phyloP scores from a whole-genome alignment of 2,888 invertebrate species.

The Volucella inanis region DNA sequence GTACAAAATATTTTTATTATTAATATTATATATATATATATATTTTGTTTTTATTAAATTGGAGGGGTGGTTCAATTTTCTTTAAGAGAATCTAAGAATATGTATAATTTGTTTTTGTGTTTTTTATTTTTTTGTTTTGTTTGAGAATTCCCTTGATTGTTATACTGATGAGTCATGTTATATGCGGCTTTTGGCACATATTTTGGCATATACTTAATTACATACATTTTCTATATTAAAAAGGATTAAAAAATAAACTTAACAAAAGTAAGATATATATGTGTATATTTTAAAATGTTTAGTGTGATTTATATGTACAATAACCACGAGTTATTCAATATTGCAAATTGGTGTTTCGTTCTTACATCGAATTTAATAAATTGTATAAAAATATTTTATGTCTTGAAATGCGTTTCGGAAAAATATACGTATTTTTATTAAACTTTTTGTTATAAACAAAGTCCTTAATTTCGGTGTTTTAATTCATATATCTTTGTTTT shows the following conservation, averaged over 20 bases:
- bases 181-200: conserved; percentile 73
- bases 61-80: conserved; percentile 73
- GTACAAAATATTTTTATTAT: conserved; percentile 59
- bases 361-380: conserved; percentile 69
- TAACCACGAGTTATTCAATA: conserved; percentile 63
- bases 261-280: conserved; percentile 45
- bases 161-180: conserved; percentile 75
- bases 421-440: conserved; percentile 27
- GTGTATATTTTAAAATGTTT: conserved; percentile 46
- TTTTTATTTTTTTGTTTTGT: conserved; percentile 29
- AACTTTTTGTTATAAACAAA: conserved; percentile 24
- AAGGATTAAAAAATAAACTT: conserved; percentile 32
- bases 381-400: conserved; percentile 66
- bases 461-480: conserved; percentile 40
- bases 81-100: conserved; percentile 62
- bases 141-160: conserved; percentile 70
- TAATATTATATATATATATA: too few relatives aligned
- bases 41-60: conserved; percentile 39
- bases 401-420: conserved; percentile 33
- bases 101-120: conserved; percentile 22
- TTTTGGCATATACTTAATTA: conserved; percentile 67
- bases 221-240: conserved; percentile 33
- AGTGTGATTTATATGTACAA: conserved; percentile 68
- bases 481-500: not conserved
- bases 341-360: conserved; percentile 72